These are phyloP conservation scores for Pantherophis guttatus DNA, from an alignment of 2,113 vertebrate genomes.

Conservation along the genomic window DNA sequence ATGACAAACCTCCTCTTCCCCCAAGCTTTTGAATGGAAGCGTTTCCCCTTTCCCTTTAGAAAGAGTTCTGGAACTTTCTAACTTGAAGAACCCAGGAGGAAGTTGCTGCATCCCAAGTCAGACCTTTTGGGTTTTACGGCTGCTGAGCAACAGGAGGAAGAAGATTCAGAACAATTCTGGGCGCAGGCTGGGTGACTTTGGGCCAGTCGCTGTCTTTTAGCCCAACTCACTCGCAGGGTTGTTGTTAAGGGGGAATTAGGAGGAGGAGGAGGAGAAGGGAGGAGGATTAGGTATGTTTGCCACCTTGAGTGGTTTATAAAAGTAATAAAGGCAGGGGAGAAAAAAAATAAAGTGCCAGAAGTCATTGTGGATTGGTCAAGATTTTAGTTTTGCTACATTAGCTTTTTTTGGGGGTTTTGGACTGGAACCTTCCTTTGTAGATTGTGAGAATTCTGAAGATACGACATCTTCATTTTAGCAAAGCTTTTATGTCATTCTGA, in stretches of 20 bases:
- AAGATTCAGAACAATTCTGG: neutral
- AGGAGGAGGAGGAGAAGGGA: too few species aligned
- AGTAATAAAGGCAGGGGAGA: neutral
- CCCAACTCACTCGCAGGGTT: too few species aligned
- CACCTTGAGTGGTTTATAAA: neutral
- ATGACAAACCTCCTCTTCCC: neutral
- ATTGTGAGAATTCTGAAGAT: neutral
- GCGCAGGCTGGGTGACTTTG: neutral
- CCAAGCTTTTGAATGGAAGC: neutral
- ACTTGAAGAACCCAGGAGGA: neutral
- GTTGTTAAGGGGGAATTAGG: neutral
- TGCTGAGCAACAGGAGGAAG: neutral
- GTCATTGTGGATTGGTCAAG: neutral
- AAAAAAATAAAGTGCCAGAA: neutral
- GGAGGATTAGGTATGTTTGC: neutral
- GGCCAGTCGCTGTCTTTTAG: neutral
- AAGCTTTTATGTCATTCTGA: neutral
- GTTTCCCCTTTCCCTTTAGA: neutral
- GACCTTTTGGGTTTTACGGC: neutral
- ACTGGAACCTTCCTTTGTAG: neutral
- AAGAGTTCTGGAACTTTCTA: neutral
- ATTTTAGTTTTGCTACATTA: neutral
- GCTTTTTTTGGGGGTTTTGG: neutral
- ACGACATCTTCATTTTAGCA: neutral
- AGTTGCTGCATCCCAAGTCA: neutral